A percentile compares a stretch with the other conserved stretches of the same genome.
Conservation (phyloP, 2,888 invertebrate genomes). For the Synanthedon andrenaeformis region DNA sequence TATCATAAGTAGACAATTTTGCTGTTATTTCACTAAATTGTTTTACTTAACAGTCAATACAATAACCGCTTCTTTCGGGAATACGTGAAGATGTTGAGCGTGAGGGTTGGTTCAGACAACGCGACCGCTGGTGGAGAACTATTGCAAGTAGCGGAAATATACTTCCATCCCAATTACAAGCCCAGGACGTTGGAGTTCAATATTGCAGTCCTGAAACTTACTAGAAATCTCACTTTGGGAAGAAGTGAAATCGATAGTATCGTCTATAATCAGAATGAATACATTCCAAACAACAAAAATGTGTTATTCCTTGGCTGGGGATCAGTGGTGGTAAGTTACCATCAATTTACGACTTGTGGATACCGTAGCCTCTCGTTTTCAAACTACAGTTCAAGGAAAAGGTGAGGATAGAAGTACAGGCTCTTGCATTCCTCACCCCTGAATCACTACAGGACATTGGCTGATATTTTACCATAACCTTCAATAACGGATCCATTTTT, state of each 20-base stretch:
- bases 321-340: slow-evolving; percentile 44
- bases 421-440: no score
- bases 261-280: slow-evolving; percentile 20
- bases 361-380: no score
- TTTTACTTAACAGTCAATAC: slow-evolving; percentile 36
- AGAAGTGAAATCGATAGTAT: slow-evolving; percentile 22
- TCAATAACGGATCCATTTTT: no score
- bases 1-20: no score
- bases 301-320: slow-evolving; percentile 56
- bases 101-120: slow-evolving; percentile 50
- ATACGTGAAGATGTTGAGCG: slow-evolving; percentile 52
- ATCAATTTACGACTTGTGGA: not conserved
- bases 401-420: no score
- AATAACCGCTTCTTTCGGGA: slow-evolving; percentile 61
- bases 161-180: slow-evolving; percentile 62
- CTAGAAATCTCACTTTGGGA: slow-evolving; percentile 38
- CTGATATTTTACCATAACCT: no score
- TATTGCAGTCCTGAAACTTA: slow-evolving; percentile 39
- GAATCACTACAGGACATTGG: no score
- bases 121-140: slow-evolving; percentile 46
- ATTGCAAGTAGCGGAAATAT: slow-evolving; percentile 39
- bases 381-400: no score
- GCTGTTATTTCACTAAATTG: not conserved
- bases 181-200: slow-evolving; percentile 51
- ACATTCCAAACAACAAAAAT: slow-evolving; percentile 34